A percentile compares a stretch with the other conserved stretches of the same genome.
Evolutionary conservation across 64 coral and sea anemone species (phyloP).

Genomic region (Anthopleura sola): DNA sequence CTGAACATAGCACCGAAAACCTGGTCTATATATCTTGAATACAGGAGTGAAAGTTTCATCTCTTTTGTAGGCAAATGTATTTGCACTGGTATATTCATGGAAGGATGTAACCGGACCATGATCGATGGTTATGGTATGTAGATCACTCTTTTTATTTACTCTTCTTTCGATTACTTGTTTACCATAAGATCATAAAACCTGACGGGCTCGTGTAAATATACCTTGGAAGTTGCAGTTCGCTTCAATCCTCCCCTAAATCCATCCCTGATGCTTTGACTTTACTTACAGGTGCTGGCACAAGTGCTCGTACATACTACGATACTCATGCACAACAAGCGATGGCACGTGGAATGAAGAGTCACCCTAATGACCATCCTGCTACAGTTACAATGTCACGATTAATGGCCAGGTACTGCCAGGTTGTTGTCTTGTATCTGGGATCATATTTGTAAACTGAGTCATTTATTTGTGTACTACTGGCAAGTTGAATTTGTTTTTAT

Average conservation of each 20-base stretch:
- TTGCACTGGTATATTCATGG: background rate
- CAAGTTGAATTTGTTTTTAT: no score
- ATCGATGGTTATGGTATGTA: background rate
- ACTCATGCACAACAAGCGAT: slow-evolving; percentile 62
- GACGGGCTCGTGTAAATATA: no score
- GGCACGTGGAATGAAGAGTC: slow-evolving; percentile 57
- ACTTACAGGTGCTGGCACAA: slow-evolving; percentile 16
- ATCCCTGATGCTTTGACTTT: background rate
- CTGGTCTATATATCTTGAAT: no score
- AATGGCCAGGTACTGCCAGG: background rate
- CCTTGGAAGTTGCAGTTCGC: no score
- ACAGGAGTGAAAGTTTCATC: background rate
- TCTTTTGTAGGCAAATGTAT: background rate
- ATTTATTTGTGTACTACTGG: no score
- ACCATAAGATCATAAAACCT: no score
- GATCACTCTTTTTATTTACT: background rate
- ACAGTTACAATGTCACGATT: background rate
- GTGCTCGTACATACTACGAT: slow-evolving; percentile 56
- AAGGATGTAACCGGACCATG: background rate
- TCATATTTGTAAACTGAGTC: no score
- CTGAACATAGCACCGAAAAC: no score
- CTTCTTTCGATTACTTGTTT: no score
- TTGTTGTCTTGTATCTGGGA: no score
- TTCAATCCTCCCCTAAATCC: no score
- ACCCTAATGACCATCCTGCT: slow-evolving; percentile 45